phyloP scores from a whole-genome alignment of 2,888 invertebrate species.

The Drosophila tripunctata region DNA sequence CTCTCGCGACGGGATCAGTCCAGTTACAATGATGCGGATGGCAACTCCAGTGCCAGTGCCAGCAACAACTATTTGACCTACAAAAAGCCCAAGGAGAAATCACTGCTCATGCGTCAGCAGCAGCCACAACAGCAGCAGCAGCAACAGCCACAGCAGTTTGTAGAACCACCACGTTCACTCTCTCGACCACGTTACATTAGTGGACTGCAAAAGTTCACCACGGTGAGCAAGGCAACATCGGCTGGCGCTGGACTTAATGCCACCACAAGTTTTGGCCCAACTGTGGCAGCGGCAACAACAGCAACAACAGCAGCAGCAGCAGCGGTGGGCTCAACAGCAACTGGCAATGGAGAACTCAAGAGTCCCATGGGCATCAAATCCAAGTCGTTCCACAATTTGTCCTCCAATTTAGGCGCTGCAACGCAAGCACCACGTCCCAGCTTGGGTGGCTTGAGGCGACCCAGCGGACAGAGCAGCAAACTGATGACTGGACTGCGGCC shows the following conservation, averaged over 20 bases:
- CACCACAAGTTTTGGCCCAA: not conserved
- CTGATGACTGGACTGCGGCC: constrained; percentile 21
- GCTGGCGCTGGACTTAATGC: constrained; percentile 76
- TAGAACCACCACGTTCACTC: constrained; percentile 71
- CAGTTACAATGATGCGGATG: constrained; percentile 37
- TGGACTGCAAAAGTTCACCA: constrained; percentile 80
- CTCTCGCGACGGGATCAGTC: constrained; percentile 76
- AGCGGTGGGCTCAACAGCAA: constrained; percentile 17
- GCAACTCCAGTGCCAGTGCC: constrained; percentile 2
- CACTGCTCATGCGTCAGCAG: constrained; percentile 28
- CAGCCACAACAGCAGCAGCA: constrained; percentile 38
- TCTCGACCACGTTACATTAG: constrained; percentile 82
- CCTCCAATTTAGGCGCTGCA: constrained; percentile 69
- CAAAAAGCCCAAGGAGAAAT: constrained; percentile 81
- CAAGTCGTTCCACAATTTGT: constrained; percentile 84
- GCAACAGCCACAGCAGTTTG: constrained; percentile 37
- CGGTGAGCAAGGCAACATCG: constrained; percentile 81
- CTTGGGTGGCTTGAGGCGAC: constrained; percentile 56
- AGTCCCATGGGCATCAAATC: constrained; percentile 84
- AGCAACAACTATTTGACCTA: constrained; percentile 80
- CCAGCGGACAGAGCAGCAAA: constrained; percentile 47
- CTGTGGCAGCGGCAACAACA: constrained; percentile 18
- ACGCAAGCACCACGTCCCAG: constrained; percentile 46
- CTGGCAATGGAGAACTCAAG: constrained; percentile 68
- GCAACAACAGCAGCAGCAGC: constrained; percentile 23